A percentile compares a stretch with the other conserved stretches of the same genome.
phyloP scores from a whole-genome alignment of 1,140 invertebrate genomes.

The Drosophila melanica region DNA sequence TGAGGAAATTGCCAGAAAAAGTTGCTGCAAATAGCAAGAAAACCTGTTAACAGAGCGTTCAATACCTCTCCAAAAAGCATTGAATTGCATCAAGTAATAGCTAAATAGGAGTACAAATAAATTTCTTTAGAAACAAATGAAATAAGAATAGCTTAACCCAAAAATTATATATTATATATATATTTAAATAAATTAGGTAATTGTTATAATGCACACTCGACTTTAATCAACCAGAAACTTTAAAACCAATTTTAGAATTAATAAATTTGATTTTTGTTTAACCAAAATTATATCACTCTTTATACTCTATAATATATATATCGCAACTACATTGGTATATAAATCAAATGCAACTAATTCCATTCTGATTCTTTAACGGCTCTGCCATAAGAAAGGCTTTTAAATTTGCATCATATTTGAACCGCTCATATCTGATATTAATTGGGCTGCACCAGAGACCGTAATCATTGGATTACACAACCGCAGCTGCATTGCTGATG shows the following conservation, averaged over 20 bases:
- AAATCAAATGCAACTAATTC: too few relatives aligned
- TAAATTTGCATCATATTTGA: conserved; percentile 21
- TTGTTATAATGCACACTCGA: too few relatives aligned
- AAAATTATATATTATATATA: too few relatives aligned
- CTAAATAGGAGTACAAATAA: not conserved
- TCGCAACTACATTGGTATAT: too few relatives aligned
- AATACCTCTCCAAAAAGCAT: conserved; percentile 2
- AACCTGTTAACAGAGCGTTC: not conserved
- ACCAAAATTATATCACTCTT: too few relatives aligned
- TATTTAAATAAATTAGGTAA: not conserved
- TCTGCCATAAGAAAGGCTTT: conserved; percentile 35
- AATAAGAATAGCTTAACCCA: too few relatives aligned
- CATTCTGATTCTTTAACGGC: conserved; percentile 1
- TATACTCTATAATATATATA: too few relatives aligned
- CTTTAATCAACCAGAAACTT: too few relatives aligned
- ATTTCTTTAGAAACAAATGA: too few relatives aligned
- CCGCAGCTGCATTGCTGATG: conserved; percentile 27
- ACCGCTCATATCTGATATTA: conserved; percentile 55
- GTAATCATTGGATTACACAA: conserved; percentile 66
- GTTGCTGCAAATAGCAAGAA: not conserved
- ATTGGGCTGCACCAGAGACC: conserved; percentile 27
- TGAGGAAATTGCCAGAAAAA: conserved; percentile 3
- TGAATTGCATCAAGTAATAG: not conserved
- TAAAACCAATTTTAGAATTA: too few relatives aligned
- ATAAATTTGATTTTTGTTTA: too few relatives aligned